These are phyloP conservation scores for Cacatua alba DNA, from an alignment of 2,113 vertebrate species.

Conservation along the genomic window DNA sequence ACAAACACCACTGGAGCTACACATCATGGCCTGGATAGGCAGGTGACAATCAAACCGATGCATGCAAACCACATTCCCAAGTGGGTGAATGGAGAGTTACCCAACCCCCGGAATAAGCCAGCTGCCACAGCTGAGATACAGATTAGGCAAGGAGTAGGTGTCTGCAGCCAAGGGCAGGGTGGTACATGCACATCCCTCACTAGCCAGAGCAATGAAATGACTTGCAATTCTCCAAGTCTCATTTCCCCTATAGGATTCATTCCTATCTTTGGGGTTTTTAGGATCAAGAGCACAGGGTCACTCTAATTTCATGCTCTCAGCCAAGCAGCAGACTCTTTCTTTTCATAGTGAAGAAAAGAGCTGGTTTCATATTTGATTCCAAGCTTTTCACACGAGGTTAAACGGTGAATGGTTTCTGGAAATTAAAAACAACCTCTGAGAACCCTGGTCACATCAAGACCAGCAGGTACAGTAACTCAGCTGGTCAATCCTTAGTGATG, in stretches of 20 bases:
- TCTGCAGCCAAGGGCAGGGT: background rate
- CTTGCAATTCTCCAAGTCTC: background rate
- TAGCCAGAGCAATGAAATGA: background rate
- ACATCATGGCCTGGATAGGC: background rate
- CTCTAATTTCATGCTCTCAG: background rate
- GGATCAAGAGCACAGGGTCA: background rate
- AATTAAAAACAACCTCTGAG: background rate
- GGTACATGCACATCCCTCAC: background rate
- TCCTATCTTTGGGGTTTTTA: background rate
- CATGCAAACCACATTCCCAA: background rate
- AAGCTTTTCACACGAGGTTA: slow-evolving; percentile 18
- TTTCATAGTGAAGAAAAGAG: background rate
- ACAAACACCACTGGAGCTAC: background rate
- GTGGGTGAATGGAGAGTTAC: background rate
- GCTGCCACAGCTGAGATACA: background rate
- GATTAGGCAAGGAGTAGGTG: background rate
- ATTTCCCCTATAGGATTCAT: background rate
- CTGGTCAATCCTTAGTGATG: background rate
- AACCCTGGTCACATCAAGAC: background rate
- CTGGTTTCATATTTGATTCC: background rate
- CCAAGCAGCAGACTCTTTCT: background rate
- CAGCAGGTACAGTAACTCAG: background rate
- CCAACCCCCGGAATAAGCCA: background rate
- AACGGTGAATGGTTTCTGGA: background rate
- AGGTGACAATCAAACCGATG: background rate